A percentile compares a stretch with the other conserved stretches of the same genome.
These are phyloP conservation scores for Squalus acanthias DNA, from an alignment of 2,797 vertebrate genomes.

Conservation along the genomic window DNA sequence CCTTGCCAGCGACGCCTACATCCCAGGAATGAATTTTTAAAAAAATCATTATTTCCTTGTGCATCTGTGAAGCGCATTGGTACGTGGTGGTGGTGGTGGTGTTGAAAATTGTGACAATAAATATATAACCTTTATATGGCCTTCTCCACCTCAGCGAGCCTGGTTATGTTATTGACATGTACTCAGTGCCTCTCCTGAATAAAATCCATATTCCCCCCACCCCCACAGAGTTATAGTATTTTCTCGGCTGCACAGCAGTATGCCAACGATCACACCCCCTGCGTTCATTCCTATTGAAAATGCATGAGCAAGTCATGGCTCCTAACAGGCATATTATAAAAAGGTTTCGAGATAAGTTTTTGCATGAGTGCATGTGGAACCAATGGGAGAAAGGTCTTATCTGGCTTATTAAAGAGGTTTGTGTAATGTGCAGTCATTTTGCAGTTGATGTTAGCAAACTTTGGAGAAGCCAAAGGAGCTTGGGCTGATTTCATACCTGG, in stretches of 20 bases:
- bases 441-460: background rate
- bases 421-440: background rate
- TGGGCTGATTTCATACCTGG: background rate
- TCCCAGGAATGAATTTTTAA: too few relatives aligned
- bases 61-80: too few relatives aligned
- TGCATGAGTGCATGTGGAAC: background rate
- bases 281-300: background rate
- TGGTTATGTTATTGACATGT: too few relatives aligned
- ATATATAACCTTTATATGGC: too few relatives aligned
- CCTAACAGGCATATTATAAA: background rate
- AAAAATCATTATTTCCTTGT: too few relatives aligned
- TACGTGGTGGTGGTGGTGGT: too few relatives aligned
- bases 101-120: too few relatives aligned
- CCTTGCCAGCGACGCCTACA: too few relatives aligned
- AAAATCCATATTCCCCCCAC: background rate
- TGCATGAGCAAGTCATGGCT: background rate
- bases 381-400: background rate
- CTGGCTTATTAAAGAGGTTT: background rate
- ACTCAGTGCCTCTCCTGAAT: background rate
- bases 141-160: too few relatives aligned
- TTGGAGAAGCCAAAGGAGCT: background rate
- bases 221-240: background rate
- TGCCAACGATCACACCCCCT: background rate
- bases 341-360: background rate
- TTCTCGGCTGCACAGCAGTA: background rate